phyloP scores from a whole-genome alignment of 1,140 invertebrate species.

The Micrasema minimum region DNA sequence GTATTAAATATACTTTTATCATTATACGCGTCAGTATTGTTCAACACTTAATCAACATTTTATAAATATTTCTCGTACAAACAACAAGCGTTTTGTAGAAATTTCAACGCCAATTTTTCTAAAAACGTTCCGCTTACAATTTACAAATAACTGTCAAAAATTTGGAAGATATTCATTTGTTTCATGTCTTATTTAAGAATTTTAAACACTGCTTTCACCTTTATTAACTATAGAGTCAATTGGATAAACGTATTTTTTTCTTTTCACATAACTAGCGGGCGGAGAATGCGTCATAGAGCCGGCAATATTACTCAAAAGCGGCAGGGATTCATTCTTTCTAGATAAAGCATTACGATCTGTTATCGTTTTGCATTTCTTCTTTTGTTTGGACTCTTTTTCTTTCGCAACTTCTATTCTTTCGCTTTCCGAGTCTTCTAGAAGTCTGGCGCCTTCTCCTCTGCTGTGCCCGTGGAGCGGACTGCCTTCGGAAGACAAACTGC shows the following conservation, averaged over 20 bases:
- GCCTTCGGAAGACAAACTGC: constrained; percentile 56
- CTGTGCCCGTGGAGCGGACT: constrained; percentile 58
- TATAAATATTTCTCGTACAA: too few species aligned
- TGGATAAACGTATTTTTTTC: constrained; percentile 72
- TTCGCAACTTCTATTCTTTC: constrained; percentile 58
- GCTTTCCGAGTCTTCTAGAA: constrained; percentile 58
- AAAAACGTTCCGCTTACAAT: too few species aligned
- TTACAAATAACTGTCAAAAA: too few species aligned
- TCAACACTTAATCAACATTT: too few species aligned
- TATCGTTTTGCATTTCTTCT: constrained; percentile 62
- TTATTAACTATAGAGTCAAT: constrained; percentile 63
- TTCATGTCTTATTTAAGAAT: too few species aligned
- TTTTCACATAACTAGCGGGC: constrained; percentile 68
- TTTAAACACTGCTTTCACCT: constrained; percentile 69
- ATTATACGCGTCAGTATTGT: too few species aligned
- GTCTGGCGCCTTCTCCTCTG: constrained; percentile 39
- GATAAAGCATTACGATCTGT: constrained; percentile 60
- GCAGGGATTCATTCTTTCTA: constrained; percentile 66
- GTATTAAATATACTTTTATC: too few species aligned
- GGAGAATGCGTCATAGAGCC: constrained; percentile 63
- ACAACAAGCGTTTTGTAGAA: too few species aligned
- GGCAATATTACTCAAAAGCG: constrained; percentile 65
- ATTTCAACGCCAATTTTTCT: too few species aligned
- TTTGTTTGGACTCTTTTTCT: constrained; percentile 54
- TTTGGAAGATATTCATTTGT: too few species aligned